Conservation (phyloP, 2,113 vertebrate genomes). For the Nicator chloris region DNA sequence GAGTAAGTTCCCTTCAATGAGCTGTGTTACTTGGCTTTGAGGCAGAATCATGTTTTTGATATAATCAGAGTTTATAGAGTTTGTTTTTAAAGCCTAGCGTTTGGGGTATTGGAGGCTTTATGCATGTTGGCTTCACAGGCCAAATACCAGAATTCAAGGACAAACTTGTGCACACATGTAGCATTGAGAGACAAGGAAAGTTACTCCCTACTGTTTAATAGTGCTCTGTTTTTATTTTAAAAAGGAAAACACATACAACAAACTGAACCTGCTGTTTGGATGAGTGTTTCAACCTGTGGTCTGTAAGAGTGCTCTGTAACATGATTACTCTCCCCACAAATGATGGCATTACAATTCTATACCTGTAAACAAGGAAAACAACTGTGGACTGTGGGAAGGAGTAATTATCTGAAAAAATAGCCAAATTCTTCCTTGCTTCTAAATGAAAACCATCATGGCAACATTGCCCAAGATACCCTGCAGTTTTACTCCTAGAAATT, state of each 20-base stretch:
- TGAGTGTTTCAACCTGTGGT: constrained; percentile 40
- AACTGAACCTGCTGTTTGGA: constrained; percentile 37
- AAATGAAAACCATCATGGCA: background rate
- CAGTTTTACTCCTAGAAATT: background rate
- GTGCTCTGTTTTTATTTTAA: constrained; percentile 15
- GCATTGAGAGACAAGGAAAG: constrained; percentile 14
- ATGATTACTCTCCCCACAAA: constrained; percentile 19
- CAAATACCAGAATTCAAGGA: constrained; percentile 39
- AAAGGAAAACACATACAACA: constrained; percentile 23
- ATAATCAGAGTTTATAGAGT: constrained; percentile 18
- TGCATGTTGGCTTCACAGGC: constrained; percentile 8
- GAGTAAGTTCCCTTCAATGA: background rate
- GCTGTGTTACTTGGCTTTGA: constrained; percentile 38
- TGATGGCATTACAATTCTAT: background rate
- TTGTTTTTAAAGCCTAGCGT: background rate
- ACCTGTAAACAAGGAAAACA: constrained; percentile 40
- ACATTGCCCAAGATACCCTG: background rate
- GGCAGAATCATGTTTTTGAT: constrained; percentile 33
- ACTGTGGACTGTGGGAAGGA: background rate
- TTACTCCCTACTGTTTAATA: constrained; percentile 15
- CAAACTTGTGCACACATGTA: constrained; percentile 51
- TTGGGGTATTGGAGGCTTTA: background rate
- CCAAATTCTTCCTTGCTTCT: background rate
- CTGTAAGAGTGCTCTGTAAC: background rate
- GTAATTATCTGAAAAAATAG: constrained; percentile 34